These are phyloP conservation scores for Mythimna vitellina DNA, from an alignment of 2,888 invertebrate genomes.

Conservation along the genomic window DNA sequence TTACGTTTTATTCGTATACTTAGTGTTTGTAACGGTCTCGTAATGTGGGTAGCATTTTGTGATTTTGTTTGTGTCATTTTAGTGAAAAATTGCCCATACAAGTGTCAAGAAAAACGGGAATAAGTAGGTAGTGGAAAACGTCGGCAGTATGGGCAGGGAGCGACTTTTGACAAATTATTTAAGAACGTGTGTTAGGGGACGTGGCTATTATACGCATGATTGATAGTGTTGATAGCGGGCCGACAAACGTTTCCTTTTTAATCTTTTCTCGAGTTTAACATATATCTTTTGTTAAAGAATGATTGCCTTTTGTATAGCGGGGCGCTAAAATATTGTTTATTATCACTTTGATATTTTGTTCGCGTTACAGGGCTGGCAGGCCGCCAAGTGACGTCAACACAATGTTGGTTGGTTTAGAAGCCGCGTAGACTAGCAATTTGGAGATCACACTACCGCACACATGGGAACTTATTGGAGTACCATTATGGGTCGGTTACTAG, in stretches of 20 bases:
- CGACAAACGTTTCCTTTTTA: constrained; percentile 81
- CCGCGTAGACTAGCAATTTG: constrained; percentile 48
- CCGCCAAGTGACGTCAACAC: constrained; percentile 56
- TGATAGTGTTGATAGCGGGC: constrained; percentile 84
- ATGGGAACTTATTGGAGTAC: constrained; percentile 31
- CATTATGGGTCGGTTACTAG: not conserved
- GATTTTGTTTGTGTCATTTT: constrained; percentile 65
- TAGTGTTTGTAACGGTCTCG: constrained; percentile 24
- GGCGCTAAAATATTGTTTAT: constrained; percentile 54
- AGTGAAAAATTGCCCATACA: constrained; percentile 72
- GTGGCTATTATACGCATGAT: constrained; percentile 87
- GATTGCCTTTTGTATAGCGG: constrained; percentile 62
- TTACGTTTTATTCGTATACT: constrained; percentile 43
- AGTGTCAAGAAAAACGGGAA: constrained; percentile 78
- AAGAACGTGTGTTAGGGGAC: constrained; percentile 88
- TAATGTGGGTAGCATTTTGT: constrained; percentile 18
- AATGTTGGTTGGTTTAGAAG: constrained; percentile 50
- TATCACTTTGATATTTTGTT: constrained; percentile 59
- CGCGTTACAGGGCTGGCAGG: constrained; percentile 53
- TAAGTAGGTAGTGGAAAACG: constrained; percentile 74
- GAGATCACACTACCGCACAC: constrained; percentile 33
- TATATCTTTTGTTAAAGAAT: constrained; percentile 66
- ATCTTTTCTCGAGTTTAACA: constrained; percentile 75
- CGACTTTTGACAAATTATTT: constrained; percentile 90
- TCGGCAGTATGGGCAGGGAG: constrained; percentile 78